Evolutionary conservation across 2,888 invertebrate genomes (phyloP), one percentile per base, ranked within the genome.

Genomic region (Cybosia mesomella): DNA sequence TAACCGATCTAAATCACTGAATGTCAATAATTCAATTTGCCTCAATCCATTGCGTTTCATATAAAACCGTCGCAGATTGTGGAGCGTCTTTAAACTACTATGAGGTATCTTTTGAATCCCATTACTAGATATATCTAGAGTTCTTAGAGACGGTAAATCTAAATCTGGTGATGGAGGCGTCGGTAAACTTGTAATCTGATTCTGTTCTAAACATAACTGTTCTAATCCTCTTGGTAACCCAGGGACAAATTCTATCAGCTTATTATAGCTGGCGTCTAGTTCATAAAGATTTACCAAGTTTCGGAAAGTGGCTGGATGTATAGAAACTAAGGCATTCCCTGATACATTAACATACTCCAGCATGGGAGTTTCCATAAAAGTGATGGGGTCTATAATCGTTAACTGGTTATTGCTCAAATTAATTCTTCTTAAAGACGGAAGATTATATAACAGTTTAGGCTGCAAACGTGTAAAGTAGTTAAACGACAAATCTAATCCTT

Each of bases 341-440:
- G 98, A 98, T 64, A 98, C 94, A 87, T 98, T 98, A 2, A 98
- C 92, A 70, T 97, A 97, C 87, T 98, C 98, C 66, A 98, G 87
- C 64, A 97, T 95, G 0, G 97, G 96, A 0, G 97, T 96, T 75
- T 96, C 96, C 64, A 97, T 89, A 83, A 98, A 98, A 0, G 97
- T 96, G 54, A 97, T 96, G 0, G 97, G 97, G 77, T 98, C 97
- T 63, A 98, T 94, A 21, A 96, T 93, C 2, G 92, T 95, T 36
- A 98, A 89, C 34, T 96, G 96, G 84, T 98, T 98, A 67, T 96
- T 95, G 83, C 97, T 97, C 24, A 98, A 89, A 91, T 98, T 98
- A 18, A 98, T 92, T 72, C 97, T 96, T 70, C 98, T 92, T 61
- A 98, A 88, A 0, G 97, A 97, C 22, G 98, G 98, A 64, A 98